Evolutionary conservation across 2,888 invertebrate species (phyloP).

Genomic region (Cosmorhoe ocellata): DNA sequence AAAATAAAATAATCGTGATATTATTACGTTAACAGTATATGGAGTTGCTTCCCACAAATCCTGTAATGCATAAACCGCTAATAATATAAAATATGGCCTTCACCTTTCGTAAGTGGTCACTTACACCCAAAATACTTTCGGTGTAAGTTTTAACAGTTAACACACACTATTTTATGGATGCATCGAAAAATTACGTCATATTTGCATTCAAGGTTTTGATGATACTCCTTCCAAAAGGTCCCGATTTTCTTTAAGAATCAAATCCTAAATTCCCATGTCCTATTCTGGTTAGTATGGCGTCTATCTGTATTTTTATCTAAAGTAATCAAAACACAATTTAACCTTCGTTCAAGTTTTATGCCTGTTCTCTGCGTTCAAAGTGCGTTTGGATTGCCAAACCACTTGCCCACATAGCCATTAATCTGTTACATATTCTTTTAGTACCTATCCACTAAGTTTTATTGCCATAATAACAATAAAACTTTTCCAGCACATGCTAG

Average conservation of each 20-base stretch:
- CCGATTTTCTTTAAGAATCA: too few species aligned
- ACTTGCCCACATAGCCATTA: slow-evolving; percentile 22
- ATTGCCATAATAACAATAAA: slow-evolving; percentile 29
- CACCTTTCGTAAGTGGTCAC: slow-evolving; percentile 26
- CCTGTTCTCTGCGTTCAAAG: slow-evolving; percentile 8
- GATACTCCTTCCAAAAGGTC: too few species aligned
- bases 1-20: too few species aligned
- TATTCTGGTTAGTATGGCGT: too few species aligned
- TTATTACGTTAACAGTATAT: too few species aligned
- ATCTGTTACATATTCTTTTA: slow-evolving; percentile 32
- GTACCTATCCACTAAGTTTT: slow-evolving; percentile 29
- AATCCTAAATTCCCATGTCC: too few species aligned
- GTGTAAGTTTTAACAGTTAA: slow-evolving; percentile 17
- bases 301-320: too few species aligned
- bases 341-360: slow-evolving; percentile 2
- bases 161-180: slow-evolving; percentile 17
- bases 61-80: slow-evolving; percentile 5
- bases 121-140: slow-evolving; percentile 19
- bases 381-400: slow-evolving; percentile 21
- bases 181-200: slow-evolving; percentile 20
- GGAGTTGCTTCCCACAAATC: slow-evolving; percentile 4
- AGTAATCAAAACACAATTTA: neutral
- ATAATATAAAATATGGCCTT: slow-evolving; percentile 22
- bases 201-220: neutral
- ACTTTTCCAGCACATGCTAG: slow-evolving; percentile 25